Evolutionary conservation across 2,113 vertebrate genomes (phyloP), one percentile per base, ranked within the genome.

Genomic region (Hyaena hyaena): DNA sequence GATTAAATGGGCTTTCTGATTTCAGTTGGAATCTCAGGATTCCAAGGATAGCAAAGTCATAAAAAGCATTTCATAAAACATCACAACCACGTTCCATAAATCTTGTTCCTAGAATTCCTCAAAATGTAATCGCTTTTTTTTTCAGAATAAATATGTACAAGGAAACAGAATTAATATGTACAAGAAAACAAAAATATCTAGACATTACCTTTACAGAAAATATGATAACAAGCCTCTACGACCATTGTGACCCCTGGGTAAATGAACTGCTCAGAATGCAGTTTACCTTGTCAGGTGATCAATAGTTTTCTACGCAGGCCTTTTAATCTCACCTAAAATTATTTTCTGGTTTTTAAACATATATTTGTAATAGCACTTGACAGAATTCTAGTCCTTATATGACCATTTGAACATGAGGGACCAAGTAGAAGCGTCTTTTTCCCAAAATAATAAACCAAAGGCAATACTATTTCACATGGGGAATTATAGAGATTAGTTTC

Each of bases 21-120:
- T 89, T 96, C 77, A 73, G 1, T 5, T 69, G 83, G 35, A 86
- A 93, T 43, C 23, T 61, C 14, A 55, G 21, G 10, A 89, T 86
- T 86, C 86, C 66, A 19, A 93, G 21, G 73, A 86, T 23, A 96
- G 12, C 53, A 39, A 95, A 89, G 2, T 68, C 45, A 86, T 19
- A 45, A 55, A 82, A 88, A 71, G 7, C 24, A 95, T 93, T 93
- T 97, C 53, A 87, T 69, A 86, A 95, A 93, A 50, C 9, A 58
- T 89, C 43, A 43, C 6, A 95, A 66, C 4, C 53, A 45, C 69
- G 8, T 93, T 74, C 53, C 48, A 31, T 95, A 93, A 92, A 87
- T 87, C 63, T 93, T 53, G 1, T 23, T 95, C n/a, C 39, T 69
- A 63, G 26, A 68, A 6, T 82, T 66, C 33, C 24, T 79, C 35